Conservation (phyloP, 2,113 vertebrate genomes). For the Origma solitaria region DNA sequence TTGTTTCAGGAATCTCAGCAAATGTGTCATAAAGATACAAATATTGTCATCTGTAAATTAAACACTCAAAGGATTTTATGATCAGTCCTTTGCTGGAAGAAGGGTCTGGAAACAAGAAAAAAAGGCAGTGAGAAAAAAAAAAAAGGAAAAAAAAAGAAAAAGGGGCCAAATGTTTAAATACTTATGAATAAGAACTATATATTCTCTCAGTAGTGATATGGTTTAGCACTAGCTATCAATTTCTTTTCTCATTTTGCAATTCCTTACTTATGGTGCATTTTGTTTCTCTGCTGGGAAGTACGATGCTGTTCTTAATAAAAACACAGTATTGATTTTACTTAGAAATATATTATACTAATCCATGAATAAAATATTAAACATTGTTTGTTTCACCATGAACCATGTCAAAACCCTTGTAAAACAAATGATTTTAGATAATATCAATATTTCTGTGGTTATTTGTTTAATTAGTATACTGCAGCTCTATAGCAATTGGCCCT, state of each 20-base stretch:
- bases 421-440: neutral
- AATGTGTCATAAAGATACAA: neutral
- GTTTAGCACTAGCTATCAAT: neutral
- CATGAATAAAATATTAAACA: neutral
- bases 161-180: neutral
- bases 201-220: neutral
- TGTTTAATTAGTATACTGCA: neutral
- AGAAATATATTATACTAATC: conserved; percentile 4
- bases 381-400: neutral
- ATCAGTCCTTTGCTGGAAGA: neutral
- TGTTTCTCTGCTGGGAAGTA: neutral
- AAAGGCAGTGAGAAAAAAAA: neutral
- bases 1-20: neutral
- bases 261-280: neutral
- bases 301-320: neutral
- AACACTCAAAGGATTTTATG: neutral
- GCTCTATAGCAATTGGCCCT: neutral
- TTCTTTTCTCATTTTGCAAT: neutral
- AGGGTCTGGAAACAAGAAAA: neutral
- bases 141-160: neutral
- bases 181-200: accelerated
- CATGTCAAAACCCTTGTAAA: conserved; percentile 3
- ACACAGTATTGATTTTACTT: neutral
- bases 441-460: neutral
- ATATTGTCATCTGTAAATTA: neutral